Percentiles rank a stretch among this genome's conserved stretches.
Evolutionary conservation across 2,888 invertebrate species (phyloP).

Genomic region (Ernsta delagoae): DNA sequence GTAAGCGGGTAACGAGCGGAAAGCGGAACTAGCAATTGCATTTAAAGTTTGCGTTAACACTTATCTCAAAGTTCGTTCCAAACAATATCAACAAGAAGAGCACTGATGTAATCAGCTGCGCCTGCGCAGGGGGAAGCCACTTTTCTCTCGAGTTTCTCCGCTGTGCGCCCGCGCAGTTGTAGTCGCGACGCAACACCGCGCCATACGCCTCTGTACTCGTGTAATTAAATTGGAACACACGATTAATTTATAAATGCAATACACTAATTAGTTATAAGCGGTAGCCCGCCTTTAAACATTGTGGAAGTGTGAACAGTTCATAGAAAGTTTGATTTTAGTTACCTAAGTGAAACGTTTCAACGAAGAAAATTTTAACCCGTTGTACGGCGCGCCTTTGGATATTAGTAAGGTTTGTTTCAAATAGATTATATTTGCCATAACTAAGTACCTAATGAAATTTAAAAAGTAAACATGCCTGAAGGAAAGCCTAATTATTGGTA

Average conservation of each 20-base stretch:
- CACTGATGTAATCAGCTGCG: slow-evolving; percentile 75
- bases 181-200: slow-evolving; percentile 63
- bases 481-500: too few species aligned
- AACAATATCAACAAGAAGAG: slow-evolving; percentile 58
- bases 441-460: slow-evolving; percentile 3
- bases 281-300: slow-evolving; percentile 10
- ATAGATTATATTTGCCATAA: too few species aligned
- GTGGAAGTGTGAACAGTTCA: slow-evolving; percentile 54
- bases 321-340: slow-evolving; percentile 62
- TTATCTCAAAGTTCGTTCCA: slow-evolving; percentile 41
- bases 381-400: slow-evolving; percentile 59
- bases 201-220: slow-evolving; percentile 37
- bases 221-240: too few species aligned
- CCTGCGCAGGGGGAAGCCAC: slow-evolving; percentile 63
- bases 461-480: not conserved
- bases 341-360: slow-evolving; percentile 51
- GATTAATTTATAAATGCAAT: too few species aligned
- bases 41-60: slow-evolving; percentile 23
- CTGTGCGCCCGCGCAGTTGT: slow-evolving; percentile 65
- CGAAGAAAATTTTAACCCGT: slow-evolving; percentile 47
- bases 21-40: slow-evolving; percentile 58
- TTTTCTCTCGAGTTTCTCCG: slow-evolving; percentile 80
- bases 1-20: slow-evolving; percentile 45
- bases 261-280: not conserved
- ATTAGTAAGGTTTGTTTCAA: slow-evolving; percentile 71